Conservation (phyloP, 2,888 invertebrate genomes). For the Andricus curvator region DNA sequence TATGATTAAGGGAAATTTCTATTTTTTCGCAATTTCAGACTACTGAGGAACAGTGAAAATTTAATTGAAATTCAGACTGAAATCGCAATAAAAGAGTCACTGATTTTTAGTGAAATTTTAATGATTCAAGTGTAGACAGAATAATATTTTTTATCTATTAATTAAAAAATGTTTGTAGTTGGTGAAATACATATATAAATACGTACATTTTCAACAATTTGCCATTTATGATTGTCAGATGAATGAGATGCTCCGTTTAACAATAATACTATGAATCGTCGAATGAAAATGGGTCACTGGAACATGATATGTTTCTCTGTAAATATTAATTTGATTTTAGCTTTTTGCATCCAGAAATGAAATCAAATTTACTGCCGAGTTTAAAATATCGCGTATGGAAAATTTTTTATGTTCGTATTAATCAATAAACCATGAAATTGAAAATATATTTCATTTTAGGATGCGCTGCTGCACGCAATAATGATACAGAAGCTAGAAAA, state of each 20-base stretch:
- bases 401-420: background rate
- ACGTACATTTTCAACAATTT: background rate
- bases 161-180: no score
- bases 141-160: no score
- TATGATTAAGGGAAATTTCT: no score
- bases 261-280: constrained; percentile 1
- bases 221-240: background rate
- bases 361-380: constrained; percentile 8
- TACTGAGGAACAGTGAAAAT: no score
- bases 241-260: background rate
- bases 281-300: background rate
- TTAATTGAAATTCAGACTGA: no score
- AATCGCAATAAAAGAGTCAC: no score
- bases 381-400: constrained; percentile 8
- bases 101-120: no score
- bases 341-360: background rate
- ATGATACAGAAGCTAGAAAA: background rate
- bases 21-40: no score
- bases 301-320: constrained; percentile 15
- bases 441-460: background rate
- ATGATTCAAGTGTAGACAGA: no score
- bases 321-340: constrained; percentile 19
- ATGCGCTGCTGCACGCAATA: background rate
- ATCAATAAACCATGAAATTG: background rate
- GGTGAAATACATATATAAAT: background rate